Base-by-base conservation (phyloP, 2,888 invertebrate genomes). In the Eupithecia insigniata region DNA sequence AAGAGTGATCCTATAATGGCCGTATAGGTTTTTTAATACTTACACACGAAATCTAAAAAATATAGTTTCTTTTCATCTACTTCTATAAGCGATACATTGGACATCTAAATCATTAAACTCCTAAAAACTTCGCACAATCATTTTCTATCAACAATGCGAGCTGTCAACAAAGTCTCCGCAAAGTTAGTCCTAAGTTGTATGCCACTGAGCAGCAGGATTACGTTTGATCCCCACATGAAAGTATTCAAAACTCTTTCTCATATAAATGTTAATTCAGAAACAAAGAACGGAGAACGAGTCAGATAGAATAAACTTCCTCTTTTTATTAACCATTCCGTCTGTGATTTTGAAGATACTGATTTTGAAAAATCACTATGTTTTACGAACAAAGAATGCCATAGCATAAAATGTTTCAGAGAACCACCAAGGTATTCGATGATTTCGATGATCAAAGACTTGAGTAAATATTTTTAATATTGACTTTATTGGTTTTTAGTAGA, bases 211-310 rank as follows among this genome's bases (percentile, higher is more conserved):
- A 46, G 68, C 64, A 64, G 69, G 67, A 74, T 66, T 69, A 70
- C 61, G 61, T 65, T 61, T 72, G 68, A 69, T 65, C 69, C 72
- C 51, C 70, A 71, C 67, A 82, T 83, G 82, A 84, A 85, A 84
- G 84, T 85, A 87, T 84, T 88, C 85, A 86, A 87, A 88, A 88
- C 85, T 87, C 82, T 72, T 83, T 83, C 84, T 88, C 88, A 89
- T 89, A 89, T 89, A 89, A 86, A 89, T 89, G 89, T 86, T 86
- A 89, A 88, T 89, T 83, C 78, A 76, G 79, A 84, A 85, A 86
- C 84, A 85, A 85, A 86, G 80, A 80, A 79, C 69, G 73, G 26
- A 70, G 76, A 68, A 79, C 79, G 76, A 69, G 62, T 66, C 75
- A 80, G 68, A 83, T 84, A 83, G 82, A 82, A 80, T 78, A 81